A percentile compares a stretch with the other conserved stretches of the same genome.
phyloP scores from a whole-genome alignment of 92 coral and sea anemone species.

The Actinostola sp. region DNA sequence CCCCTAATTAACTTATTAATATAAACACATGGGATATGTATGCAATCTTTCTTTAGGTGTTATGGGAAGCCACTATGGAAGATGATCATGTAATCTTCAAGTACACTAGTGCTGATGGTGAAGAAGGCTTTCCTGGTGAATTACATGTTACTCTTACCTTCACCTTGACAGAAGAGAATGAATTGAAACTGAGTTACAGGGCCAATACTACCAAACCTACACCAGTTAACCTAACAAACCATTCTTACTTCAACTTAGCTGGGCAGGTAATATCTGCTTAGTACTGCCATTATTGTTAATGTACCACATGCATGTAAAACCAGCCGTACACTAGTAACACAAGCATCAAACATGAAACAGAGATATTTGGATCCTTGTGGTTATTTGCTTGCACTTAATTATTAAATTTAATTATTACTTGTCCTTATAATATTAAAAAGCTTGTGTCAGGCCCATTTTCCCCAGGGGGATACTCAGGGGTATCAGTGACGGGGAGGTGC shows the following conservation, averaged over 20 bases:
- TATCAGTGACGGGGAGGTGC: too few relatives aligned
- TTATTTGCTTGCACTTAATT: too few relatives aligned
- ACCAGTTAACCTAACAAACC: slow-evolving; percentile 86
- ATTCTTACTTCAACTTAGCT: slow-evolving; percentile 91
- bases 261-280: slow-evolving; percentile 74
- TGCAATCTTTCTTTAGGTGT: slow-evolving; percentile 33
- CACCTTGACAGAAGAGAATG: slow-evolving; percentile 76
- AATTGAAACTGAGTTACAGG: slow-evolving; percentile 60
- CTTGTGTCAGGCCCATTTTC: too few relatives aligned
- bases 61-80: slow-evolving; percentile 75
- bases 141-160: slow-evolving; percentile 61
- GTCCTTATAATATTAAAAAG: too few relatives aligned
- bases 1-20: neutral
- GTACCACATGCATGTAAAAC: too few relatives aligned
- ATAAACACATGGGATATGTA: neutral
- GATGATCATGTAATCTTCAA: slow-evolving; percentile 65
- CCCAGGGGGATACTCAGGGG: too few relatives aligned
- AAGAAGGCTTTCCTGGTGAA: slow-evolving; percentile 89
- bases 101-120: slow-evolving; percentile 81
- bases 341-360: too few relatives aligned
- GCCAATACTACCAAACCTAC: slow-evolving; percentile 79
- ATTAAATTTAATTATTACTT: too few relatives aligned
- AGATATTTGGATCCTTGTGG: too few relatives aligned
- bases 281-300: neutral
- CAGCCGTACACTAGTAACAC: too few relatives aligned